Conservation (phyloP, 2,888 invertebrate genomes). For the Drosophila monieri region DNA sequence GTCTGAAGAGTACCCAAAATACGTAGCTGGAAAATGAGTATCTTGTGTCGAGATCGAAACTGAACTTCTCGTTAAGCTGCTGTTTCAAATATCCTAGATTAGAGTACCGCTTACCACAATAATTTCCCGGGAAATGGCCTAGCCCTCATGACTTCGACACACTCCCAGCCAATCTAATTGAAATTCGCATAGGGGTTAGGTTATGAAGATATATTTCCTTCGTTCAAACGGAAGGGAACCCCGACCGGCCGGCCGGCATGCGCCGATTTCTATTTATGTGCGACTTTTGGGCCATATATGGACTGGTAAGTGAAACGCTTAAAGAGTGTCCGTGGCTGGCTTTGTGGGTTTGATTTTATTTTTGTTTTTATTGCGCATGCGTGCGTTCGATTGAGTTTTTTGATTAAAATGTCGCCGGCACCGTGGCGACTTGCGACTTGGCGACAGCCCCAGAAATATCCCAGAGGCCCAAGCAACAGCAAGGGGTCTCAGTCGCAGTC, state of each 20-base stretch:
- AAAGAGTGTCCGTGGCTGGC: slow-evolving; percentile 44
- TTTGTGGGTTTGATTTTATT: slow-evolving; percentile 64
- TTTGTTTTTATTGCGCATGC: slow-evolving; percentile 81
- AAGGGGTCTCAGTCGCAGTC: slow-evolving; percentile 27
- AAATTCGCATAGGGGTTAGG: slow-evolving; percentile 71
- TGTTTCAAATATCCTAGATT: background rate
- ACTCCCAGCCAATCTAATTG: slow-evolving; percentile 63
- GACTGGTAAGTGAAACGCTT: slow-evolving; percentile 56
- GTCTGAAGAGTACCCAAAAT: slow-evolving; percentile 16
- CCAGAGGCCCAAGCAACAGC: slow-evolving; percentile 34
- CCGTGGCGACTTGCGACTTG: slow-evolving; percentile 58
- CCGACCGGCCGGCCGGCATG: slow-evolving; percentile 29
- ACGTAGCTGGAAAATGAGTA: slow-evolving; percentile 6
- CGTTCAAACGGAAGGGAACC: slow-evolving; percentile 43
- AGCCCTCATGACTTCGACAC: slow-evolving; percentile 68
- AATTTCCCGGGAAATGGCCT: background rate
- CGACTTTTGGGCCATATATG: background rate
- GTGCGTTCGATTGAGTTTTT: slow-evolving; percentile 82
- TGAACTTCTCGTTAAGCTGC: no score
- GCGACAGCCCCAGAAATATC: slow-evolving; percentile 56
- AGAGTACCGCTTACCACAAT: slow-evolving; percentile 19
- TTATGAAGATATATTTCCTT: slow-evolving; percentile 56
- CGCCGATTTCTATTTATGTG: slow-evolving; percentile 27
- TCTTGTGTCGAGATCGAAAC: background rate
- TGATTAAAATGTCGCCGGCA: slow-evolving; percentile 78